Percentiles rank a stretch among this genome's conserved stretches.
Conservation (phyloP, 2,888 invertebrate genomes). For the Acanthosepion pharaonis region DNA sequence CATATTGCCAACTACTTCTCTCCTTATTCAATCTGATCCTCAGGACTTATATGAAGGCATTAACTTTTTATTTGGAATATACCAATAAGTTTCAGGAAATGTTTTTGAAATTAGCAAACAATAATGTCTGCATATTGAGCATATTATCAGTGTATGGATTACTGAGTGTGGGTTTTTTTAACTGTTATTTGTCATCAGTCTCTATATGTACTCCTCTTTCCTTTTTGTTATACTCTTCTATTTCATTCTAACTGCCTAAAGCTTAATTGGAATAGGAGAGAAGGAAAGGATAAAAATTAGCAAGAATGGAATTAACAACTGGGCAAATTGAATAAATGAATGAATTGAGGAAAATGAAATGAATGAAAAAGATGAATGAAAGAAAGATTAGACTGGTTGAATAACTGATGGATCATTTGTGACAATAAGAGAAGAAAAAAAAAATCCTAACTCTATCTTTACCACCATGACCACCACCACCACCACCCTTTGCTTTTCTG, state of each 20-base stretch:
- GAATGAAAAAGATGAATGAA: background rate
- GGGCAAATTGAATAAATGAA: conserved; percentile 6
- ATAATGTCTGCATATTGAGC: no score
- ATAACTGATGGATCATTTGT: conserved; percentile 1
- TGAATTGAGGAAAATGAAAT: background rate
- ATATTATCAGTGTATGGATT: no score
- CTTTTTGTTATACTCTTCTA: background rate
- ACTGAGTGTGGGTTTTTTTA: no score
- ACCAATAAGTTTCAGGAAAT: no score
- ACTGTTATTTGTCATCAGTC: background rate
- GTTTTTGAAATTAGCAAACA: no score
- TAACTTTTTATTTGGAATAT: no score
- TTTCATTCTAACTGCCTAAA: background rate
- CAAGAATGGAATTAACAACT: background rate
- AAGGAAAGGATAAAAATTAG: background rate
- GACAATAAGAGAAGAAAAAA: background rate
- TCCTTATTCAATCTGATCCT: no score
- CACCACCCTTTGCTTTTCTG: background rate
- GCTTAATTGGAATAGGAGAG: background rate
- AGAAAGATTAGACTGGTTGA: conserved; percentile 18
- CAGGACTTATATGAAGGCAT: no score
- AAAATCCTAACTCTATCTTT: background rate
- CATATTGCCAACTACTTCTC: no score
- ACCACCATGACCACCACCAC: background rate
- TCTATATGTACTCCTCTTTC: background rate